Percentiles rank a stretch among this genome's conserved stretches.
Evolutionary conservation across 2,113 vertebrate genomes (phyloP).

Genomic region (Rattus rattus): DNA sequence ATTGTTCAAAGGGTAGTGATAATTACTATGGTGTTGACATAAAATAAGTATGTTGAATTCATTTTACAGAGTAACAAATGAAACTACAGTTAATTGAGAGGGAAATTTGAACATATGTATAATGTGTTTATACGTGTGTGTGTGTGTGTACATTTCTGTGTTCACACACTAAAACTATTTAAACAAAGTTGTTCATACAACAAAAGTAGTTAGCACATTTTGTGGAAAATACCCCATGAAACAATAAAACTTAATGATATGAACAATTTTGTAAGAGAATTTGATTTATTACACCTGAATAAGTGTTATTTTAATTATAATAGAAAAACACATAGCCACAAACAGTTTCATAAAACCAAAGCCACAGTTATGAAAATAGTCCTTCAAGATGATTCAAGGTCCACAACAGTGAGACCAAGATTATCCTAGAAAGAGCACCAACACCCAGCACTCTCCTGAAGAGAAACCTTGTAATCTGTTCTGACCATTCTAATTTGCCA

Average conservation of each 20-base stretch:
- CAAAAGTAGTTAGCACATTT: not conserved
- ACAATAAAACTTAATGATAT: not conserved
- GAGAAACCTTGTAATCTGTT: not conserved
- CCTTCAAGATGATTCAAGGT: not conserved
- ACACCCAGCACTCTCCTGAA: not conserved
- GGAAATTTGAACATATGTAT: not conserved
- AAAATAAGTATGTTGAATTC: not conserved
- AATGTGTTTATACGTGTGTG: not conserved
- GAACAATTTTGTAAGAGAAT: not conserved
- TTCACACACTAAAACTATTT: not conserved
- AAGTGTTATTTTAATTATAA: not conserved
- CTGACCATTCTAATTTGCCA: not conserved
- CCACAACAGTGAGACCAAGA: not conserved
- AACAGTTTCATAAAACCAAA: not conserved
- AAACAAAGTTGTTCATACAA: not conserved
- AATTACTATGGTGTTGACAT: not conserved
- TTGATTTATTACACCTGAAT: not conserved
- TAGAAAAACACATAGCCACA: not conserved
- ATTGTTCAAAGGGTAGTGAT: not conserved
- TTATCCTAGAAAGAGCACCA: not conserved
- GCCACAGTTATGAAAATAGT: not conserved
- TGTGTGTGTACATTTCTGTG: not conserved
- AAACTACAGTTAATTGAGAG: not conserved
- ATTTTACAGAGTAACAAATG: constrained; percentile 26
- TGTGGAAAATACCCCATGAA: not conserved